Evolutionary conservation across 2,113 vertebrate species (phyloP), one percentile per base, ranked within the genome.

Genomic region (Podarcis muralis): DNA sequence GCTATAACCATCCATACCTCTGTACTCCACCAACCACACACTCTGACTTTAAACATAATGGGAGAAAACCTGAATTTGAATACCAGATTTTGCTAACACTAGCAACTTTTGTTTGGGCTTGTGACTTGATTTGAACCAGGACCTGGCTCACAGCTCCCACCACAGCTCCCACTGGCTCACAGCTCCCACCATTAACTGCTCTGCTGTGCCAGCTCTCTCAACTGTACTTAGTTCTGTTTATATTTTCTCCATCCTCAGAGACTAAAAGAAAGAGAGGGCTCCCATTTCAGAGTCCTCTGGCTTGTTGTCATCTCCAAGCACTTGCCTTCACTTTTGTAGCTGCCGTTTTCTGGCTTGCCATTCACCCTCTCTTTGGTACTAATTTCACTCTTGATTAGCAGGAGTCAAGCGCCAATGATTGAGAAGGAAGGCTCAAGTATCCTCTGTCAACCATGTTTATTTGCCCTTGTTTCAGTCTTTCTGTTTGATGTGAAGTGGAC

Each of bases 401-500:
- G 27, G 25, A n/a, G 78, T 83, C 72, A 80, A 79, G 77, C n/a
- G 69, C 20, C 0, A 69, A 2, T 48, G 43, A 30, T 2, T 81
- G 85, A 66, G 68, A 90, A 48, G 15, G 32, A 85, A 89, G 90
- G 30, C 12, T 81, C n/a, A 84, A 59, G 71, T 90, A 87, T 2
- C n/a, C 6, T 57, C 48, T 40, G 20, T 65, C 48, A 75, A 20
- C 72, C 69, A 22, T 86, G 79, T 83, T 83, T 83, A 66, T 88
- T 83, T 83, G 62, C 75, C 12, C 25, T 57, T 6, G 43, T 53
- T 59, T 43, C 71, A 6, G 1, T 43, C 6, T 82, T 88, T 75
- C 76, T 88, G 20, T 84, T 78, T 57, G 5, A 43, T 65, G n/a
- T 81, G 59, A 81, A 62, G 32, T 48, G 5, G 65, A 35, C 20